Conservation (phyloP, 1,140 invertebrate species). For the Lethrus apterus region DNA sequence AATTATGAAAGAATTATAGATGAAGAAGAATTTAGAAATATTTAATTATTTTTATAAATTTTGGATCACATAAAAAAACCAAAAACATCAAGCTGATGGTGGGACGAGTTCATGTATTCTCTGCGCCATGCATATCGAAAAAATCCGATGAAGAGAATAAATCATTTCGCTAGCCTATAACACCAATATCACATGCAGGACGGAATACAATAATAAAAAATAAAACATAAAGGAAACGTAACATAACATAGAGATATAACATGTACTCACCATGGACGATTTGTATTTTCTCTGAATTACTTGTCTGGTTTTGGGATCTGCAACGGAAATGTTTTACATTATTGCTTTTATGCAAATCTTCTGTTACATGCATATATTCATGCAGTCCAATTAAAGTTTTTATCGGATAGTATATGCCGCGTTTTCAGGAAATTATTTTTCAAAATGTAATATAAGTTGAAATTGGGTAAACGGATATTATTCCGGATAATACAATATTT, state of each 20-base stretch:
- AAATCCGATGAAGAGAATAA: constrained; percentile 55
- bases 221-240: constrained; percentile 5
- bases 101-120: constrained; percentile 25
- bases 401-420: too few species aligned
- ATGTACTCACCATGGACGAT: constrained; percentile 89
- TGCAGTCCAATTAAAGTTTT: too few species aligned
- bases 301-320: constrained; percentile 97
- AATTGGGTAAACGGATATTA: too few species aligned
- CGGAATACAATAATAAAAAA: not conserved
- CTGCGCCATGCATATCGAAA: constrained; percentile 47
- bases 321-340: constrained; percentile 38
- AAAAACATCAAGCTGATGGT: constrained; percentile 27
- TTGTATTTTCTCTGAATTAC: constrained; percentile 95
- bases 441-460: too few species aligned
- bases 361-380: too few species aligned
- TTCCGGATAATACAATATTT: too few species aligned
- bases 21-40: too few species aligned
- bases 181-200: constrained; percentile 17
- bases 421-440: too few species aligned
- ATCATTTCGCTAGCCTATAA: constrained; percentile 51
- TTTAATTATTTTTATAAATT: too few species aligned
- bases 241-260: constrained; percentile 16
- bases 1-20: too few species aligned
- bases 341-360: constrained; percentile 5
- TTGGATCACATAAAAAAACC: too few species aligned